These are phyloP conservation scores for Euplexia lucipara DNA, from an alignment of 2,888 invertebrate genomes.

Conservation along the genomic window DNA sequence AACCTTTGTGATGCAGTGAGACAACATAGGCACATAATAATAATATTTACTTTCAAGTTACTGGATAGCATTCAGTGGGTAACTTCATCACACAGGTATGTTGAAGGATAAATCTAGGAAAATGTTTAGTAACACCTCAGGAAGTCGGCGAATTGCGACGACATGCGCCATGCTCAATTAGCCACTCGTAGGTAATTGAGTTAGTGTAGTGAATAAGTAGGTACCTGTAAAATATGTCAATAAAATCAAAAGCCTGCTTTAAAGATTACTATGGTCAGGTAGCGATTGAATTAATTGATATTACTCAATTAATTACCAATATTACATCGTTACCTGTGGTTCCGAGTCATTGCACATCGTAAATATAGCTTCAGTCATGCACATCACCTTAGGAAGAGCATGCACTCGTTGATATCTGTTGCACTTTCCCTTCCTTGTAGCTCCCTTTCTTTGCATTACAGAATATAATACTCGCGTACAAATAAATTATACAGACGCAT, in stretches of 20 bases:
- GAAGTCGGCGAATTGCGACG: neutral
- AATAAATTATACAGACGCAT: neutral
- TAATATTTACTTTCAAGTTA: too few relatives aligned
- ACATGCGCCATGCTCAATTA: too few relatives aligned
- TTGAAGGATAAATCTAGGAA: neutral
- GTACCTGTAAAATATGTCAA: neutral
- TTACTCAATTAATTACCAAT: constrained; percentile 50
- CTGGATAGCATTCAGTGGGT: too few relatives aligned
- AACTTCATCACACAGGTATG: too few relatives aligned
- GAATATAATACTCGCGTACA: neutral
- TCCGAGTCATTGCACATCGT: constrained; percentile 43
- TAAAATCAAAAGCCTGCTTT: neutral
- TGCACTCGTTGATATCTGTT: constrained; percentile 46
- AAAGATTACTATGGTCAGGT: neutral
- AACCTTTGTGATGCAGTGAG: too few relatives aligned
- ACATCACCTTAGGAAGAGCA: constrained; percentile 50
- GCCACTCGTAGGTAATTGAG: too few relatives aligned
- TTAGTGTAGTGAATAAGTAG: too few relatives aligned
- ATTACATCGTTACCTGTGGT: constrained; percentile 51
- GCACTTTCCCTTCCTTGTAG: constrained; percentile 43
- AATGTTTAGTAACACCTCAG: neutral
- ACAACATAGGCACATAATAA: too few relatives aligned
- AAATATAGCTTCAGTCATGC: constrained; percentile 38
- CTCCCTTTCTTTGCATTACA: constrained; percentile 42
- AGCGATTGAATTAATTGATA: constrained; percentile 11